A percentile compares a stretch with the other conserved stretches of the same genome.
These are phyloP conservation scores for Luperina nickerlii DNA, from an alignment of 2,888 invertebrate species.

Conservation along the genomic window DNA sequence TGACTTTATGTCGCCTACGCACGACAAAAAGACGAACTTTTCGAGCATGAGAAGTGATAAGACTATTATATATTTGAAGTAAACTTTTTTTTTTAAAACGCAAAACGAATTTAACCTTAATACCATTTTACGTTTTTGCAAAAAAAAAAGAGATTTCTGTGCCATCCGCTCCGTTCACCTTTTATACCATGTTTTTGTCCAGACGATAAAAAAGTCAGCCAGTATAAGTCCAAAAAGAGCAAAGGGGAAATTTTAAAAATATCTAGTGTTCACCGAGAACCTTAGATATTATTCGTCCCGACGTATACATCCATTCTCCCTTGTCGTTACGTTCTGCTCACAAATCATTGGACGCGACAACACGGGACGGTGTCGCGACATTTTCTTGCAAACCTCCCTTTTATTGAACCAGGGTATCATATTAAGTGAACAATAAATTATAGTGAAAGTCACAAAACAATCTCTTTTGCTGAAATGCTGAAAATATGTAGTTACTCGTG, in stretches of 20 bases:
- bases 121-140: no score
- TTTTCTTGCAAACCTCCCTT: conserved; percentile 47
- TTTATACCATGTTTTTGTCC: not conserved
- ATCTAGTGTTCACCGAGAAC: conserved; percentile 11
- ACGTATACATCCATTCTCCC: conserved; percentile 52
- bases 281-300: conserved; percentile 46
- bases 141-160: no score
- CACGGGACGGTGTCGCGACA: conserved; percentile 53
- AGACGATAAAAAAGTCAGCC: not conserved
- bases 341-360: conserved; percentile 68
- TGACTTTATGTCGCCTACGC: no score
- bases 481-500: conserved; percentile 5
- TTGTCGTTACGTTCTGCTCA: conserved; percentile 65
- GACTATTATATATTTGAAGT: no score
- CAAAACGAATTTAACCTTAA: no score
- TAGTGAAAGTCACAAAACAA: conserved; percentile 31
- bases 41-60: no score
- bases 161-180: no score
- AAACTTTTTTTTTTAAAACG: no score
- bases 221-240: not conserved
- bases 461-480: conserved; percentile 16
- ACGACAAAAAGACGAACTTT: no score
- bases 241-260: conserved; percentile 31
- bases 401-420: conserved; percentile 50
- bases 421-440: conserved; percentile 55